Evolutionary conservation across 1,140 invertebrate genomes (phyloP).

Genomic region (Hormaphis cornu): DNA sequence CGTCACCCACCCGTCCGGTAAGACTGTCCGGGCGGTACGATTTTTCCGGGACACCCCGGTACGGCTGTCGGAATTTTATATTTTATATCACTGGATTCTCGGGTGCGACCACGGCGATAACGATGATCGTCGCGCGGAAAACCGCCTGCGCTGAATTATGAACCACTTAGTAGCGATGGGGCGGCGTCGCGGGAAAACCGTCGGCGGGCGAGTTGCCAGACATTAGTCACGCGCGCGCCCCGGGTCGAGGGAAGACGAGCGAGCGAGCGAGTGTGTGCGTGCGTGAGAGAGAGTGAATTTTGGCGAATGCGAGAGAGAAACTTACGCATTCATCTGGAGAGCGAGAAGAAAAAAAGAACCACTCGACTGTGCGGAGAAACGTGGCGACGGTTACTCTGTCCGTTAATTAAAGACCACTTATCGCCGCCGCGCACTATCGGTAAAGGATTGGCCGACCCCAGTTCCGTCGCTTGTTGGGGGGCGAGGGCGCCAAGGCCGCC

Average conservation of each 20-base stretch:
- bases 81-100: too few relatives aligned
- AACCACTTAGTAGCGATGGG: not conserved
- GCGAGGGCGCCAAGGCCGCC: not conserved
- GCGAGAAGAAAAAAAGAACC: not conserved
- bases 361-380: not conserved
- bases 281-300: too few relatives aligned
- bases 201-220: constrained; percentile 26
- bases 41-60: too few relatives aligned
- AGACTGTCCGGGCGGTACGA: too few relatives aligned
- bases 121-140: constrained; percentile 5
- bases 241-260: not conserved
- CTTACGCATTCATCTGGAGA: too few relatives aligned
- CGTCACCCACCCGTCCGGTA: too few relatives aligned
- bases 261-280: too few relatives aligned
- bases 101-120: too few relatives aligned
- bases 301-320: too few relatives aligned
- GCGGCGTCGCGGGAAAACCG: not conserved
- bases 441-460: not conserved
- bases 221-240: not conserved
- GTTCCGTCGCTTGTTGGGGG: too few relatives aligned
- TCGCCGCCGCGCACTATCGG: not conserved
- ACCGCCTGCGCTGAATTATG: constrained; percentile 23
- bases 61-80: too few relatives aligned
- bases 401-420: constrained; percentile 15
- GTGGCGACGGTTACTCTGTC: not conserved